Conservation (phyloP, 1,140 invertebrate species). For the Catajapyx aquilonaris region DNA sequence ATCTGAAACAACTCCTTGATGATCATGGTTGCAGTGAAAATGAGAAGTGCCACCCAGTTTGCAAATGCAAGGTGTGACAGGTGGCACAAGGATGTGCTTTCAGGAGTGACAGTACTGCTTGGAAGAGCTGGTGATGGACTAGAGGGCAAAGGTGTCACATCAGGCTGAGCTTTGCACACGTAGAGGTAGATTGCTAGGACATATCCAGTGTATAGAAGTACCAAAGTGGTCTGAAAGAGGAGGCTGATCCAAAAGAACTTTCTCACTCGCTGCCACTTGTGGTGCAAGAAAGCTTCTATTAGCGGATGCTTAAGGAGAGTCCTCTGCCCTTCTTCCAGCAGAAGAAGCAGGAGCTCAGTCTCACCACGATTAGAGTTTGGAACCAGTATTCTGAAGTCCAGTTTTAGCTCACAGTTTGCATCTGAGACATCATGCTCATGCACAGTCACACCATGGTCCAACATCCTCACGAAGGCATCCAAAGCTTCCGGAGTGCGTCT, state of each 20-base stretch:
- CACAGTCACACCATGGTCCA: slow-evolving; percentile 52
- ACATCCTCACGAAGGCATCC: slow-evolving; percentile 37
- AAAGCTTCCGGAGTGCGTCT: slow-evolving; percentile 57
- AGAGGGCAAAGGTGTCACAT: too few species aligned
- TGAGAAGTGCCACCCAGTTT: slow-evolving; percentile 11
- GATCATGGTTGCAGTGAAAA: slow-evolving; percentile 12
- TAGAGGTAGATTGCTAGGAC: slow-evolving; percentile 3
- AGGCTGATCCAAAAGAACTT: slow-evolving; percentile 64
- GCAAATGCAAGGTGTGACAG: not conserved
- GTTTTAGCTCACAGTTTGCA: slow-evolving; percentile 54
- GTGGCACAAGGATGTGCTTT: too few species aligned
- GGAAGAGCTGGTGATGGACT: too few species aligned
- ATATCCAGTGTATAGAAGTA: slow-evolving; percentile 5
- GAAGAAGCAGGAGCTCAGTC: slow-evolving; percentile 44
- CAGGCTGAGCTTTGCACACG: not conserved
- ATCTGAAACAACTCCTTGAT: slow-evolving; percentile 28
- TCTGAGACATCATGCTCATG: slow-evolving; percentile 63
- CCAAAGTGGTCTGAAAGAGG: slow-evolving; percentile 34
- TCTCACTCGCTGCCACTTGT: slow-evolving; percentile 61
- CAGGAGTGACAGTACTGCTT: too few species aligned
- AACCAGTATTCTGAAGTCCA: slow-evolving; percentile 48
- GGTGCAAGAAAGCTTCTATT: slow-evolving; percentile 53
- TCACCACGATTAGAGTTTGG: slow-evolving; percentile 31
- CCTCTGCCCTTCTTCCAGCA: slow-evolving; percentile 50
- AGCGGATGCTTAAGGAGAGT: slow-evolving; percentile 56